Percentiles rank a stretch among this genome's conserved stretches.
Conservation (phyloP, 2,797 vertebrate genomes). For the Mycteria americana region DNA sequence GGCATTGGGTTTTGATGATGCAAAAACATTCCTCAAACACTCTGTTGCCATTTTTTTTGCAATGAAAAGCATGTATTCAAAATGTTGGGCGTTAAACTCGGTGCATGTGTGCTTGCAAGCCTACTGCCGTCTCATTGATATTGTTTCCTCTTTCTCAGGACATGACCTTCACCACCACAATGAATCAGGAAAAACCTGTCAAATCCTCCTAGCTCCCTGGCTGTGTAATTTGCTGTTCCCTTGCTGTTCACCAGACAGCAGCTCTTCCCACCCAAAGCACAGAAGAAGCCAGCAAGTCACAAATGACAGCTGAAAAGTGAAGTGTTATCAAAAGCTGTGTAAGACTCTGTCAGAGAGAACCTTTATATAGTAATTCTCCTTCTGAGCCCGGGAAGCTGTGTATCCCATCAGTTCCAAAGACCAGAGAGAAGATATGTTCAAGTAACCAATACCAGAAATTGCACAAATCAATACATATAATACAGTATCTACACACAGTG, state of each 20-base stretch:
- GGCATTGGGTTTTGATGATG: not conserved
- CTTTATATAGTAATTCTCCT: not conserved
- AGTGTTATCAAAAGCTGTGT: slow-evolving; percentile 26
- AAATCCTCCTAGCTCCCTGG: not conserved
- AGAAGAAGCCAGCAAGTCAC: not conserved
- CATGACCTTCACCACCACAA: slow-evolving; percentile 44
- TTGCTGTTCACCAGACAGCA: slow-evolving; percentile 9
- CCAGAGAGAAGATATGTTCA: not conserved
- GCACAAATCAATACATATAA: not conserved
- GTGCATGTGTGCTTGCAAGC: not conserved
- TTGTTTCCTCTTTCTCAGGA: slow-evolving; percentile 50
- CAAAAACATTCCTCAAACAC: not conserved
- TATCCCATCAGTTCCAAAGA: not conserved
- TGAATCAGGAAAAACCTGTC: slow-evolving; percentile 32
- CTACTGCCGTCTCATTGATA: slow-evolving; percentile 13
- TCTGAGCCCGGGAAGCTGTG: not conserved
- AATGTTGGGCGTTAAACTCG: not conserved
- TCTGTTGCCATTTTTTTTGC: not conserved
- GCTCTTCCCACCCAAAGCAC: slow-evolving; percentile 22
- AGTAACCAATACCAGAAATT: not conserved
- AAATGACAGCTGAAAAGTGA: slow-evolving; percentile 30
- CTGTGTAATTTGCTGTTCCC: slow-evolving; percentile 25
- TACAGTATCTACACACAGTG: not conserved
- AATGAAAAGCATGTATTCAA: not conserved
- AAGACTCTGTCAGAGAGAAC: slow-evolving; percentile 1